phyloP scores from a whole-genome alignment of 2,797 vertebrate species.

The Oreochromis mossambicus region DNA sequence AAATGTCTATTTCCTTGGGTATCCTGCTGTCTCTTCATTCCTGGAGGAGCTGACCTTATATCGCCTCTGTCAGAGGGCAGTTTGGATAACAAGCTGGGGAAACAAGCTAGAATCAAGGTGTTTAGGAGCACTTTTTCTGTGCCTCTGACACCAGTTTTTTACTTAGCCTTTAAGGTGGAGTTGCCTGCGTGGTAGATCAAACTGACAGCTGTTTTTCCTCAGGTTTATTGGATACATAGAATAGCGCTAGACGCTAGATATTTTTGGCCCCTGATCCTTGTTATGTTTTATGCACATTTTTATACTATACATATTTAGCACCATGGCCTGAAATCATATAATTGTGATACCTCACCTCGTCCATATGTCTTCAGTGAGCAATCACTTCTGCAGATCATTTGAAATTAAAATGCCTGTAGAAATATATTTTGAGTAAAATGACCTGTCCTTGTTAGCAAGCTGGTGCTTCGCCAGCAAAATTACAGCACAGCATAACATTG shows the following conservation, averaged over 20 bases:
- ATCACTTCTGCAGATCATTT: slow-evolving; percentile 2
- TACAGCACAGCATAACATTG: not conserved
- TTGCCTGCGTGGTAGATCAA: not conserved
- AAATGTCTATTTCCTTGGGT: slow-evolving; percentile 22
- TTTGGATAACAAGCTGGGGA: slow-evolving; percentile 45
- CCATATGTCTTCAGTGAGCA: not conserved
- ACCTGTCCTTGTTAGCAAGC: slow-evolving; percentile 33
- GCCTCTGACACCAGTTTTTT: slow-evolving; percentile 10
- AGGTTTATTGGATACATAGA: not conserved
- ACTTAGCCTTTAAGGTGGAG: not conserved
- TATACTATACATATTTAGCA: not conserved
- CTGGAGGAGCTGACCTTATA: slow-evolving; percentile 16
- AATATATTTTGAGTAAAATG: slow-evolving; percentile 5
- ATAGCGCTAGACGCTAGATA: not conserved
- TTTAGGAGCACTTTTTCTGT: slow-evolving; percentile 18
- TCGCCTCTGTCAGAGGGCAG: slow-evolving; percentile 31
- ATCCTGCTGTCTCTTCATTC: slow-evolving; percentile 3
- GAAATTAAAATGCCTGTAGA: slow-evolving; percentile 18
- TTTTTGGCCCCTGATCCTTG: not conserved
- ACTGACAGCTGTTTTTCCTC: not conserved
- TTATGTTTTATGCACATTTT: not conserved
- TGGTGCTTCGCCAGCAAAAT: slow-evolving; percentile 29
- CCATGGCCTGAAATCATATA: not conserved
- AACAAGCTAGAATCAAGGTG: slow-evolving; percentile 28
- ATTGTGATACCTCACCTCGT: not conserved